Evolutionary conservation across 2,113 vertebrate genomes (phyloP), one percentile per base, ranked within the genome.

Genomic region (Donacobius atricapilla): DNA sequence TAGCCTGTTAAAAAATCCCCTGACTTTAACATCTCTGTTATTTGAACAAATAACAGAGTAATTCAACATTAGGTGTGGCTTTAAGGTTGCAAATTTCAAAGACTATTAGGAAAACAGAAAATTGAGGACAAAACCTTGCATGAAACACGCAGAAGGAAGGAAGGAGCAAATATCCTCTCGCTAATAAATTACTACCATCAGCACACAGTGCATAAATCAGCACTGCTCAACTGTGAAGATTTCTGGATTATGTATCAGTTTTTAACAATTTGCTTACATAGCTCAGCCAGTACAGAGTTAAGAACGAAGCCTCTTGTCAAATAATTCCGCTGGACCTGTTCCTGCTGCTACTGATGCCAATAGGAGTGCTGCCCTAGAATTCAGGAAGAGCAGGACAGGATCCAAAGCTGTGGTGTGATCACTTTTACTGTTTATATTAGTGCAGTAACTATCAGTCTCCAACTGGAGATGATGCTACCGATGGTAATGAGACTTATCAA

Each of bases 141-240:
- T 16, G 57, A 89, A 95, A 88, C 45, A 78, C 0, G 0, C 18
- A 56, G 47, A 20, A 77, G 53, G 61, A 80, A 75, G 48, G n/a
- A 71, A 81, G 45, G 24, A 81, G 47, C 5, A 16, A 88, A 54
- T 51, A 78, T 18, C 20, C 35, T 78, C 77, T 65, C 28, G 47
- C 31, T 84, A 81, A 94, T 31, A 73, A 83, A 68, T 14, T 5
- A 4, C 61, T 63, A 73, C 13, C 35, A 71, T 58, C n/a, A 85
- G 64, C 68, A 95, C 45, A 63, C 40, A 87, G 27, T 21, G 39
- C 28, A 76, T 66, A 92, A 85, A 69, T 48, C 42, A 78, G 60
- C 85, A 88, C 24, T 72, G 68, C 87, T 93, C 87, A 92, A 17
- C 93, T 77, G 88, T 96, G 94, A 93, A 96, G 83, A 85, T 75